Evolutionary conservation across 2,797 vertebrate genomes (phyloP), one percentile per base, ranked within the genome.

Genomic region (Dendrocincla fuliginosa): DNA sequence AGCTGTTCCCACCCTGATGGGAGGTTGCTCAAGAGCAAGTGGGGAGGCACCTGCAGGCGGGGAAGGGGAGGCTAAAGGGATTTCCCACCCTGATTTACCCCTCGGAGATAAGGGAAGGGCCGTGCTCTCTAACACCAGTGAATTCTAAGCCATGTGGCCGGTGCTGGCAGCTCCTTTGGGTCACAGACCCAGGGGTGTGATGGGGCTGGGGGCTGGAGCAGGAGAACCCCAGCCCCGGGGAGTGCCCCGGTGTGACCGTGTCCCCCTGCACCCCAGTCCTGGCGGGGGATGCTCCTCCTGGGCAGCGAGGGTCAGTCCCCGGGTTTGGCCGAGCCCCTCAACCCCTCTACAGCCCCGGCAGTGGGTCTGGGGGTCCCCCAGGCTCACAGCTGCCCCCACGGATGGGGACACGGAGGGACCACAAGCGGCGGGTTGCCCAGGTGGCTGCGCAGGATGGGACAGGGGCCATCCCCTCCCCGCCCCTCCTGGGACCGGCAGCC

Each of bases 361-460:
- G 6, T 1, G 74, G 44, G 16, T 46, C 35, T 14, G 65, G 28
- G 70, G 9, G 35, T 28, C 17, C 47, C 27, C 20, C 57, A 6
- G 33, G 24, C 4, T 19, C 53, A 2, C 19, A 3, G 35, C 35
- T 15, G 27, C 13, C 47, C 20, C 39, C 27, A 0, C 0, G 39
- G 23, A 16, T 2, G n/a, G 50, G 57, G 60, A 47, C 65, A 5
- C 1, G 1, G 5, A 46, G 44, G 49, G 28, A 49, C 22, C 42
- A 0, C 8, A 5, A 8, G 32, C 1, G 0, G 0, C 10, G 10
- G 35, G 39, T n/a, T 65, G 59, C 33, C 59, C 37, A 0, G 69
- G 84, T 20, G 81, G 75, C 71, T 0, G 22, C 19, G 20, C 46
- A 9, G 73, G 83, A 53, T 2, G 17, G 76, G 85, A 41, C 17